Percentiles rank a stretch among this genome's conserved stretches.
These are phyloP conservation scores for Microcebus lehilahytsara DNA, from an alignment of 2,113 vertebrate species.

Conservation along the genomic window DNA sequence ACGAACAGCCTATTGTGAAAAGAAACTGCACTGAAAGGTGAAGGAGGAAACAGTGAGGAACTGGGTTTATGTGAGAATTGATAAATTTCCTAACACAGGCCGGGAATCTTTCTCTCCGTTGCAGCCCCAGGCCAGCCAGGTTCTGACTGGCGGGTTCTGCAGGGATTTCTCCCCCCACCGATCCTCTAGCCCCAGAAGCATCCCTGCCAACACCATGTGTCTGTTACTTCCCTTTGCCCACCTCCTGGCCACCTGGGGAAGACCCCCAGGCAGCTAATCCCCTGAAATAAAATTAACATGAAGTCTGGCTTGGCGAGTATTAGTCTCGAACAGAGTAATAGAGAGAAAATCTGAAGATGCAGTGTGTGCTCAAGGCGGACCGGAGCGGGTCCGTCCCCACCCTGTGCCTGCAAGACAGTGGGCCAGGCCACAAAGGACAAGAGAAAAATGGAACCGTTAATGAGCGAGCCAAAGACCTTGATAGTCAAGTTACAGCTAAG, in stretches of 20 bases:
- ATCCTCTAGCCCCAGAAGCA: constrained; percentile 41
- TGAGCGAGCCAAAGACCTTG: constrained; percentile 67
- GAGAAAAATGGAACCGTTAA: neutral
- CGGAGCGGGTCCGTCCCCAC: neutral
- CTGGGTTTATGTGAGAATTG: constrained; percentile 52
- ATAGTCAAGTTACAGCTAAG: constrained; percentile 86
- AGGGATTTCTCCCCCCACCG: neutral
- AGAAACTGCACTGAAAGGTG: neutral
- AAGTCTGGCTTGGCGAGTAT: constrained; percentile 40
- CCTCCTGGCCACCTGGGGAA: neutral
- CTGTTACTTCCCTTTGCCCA: constrained; percentile 66
- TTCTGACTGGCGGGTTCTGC: neutral
- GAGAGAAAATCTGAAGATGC: constrained; percentile 37
- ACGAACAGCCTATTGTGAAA: neutral
- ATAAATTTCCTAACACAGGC: neutral
- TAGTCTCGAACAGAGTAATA: constrained; percentile 51
- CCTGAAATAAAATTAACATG: constrained; percentile 47
- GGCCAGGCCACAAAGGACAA: rapidly evolving
- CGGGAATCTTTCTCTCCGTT: constrained; percentile 61
- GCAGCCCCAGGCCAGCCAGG: constrained; percentile 73
- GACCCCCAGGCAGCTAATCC: constrained; percentile 43
- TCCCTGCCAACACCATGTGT: constrained; percentile 50
- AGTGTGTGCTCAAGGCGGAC: neutral
- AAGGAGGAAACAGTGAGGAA: neutral
- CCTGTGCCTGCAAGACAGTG: neutral